phyloP scores from a whole-genome alignment of 2,113 vertebrate genomes.

The Apodemus sylvaticus region DNA sequence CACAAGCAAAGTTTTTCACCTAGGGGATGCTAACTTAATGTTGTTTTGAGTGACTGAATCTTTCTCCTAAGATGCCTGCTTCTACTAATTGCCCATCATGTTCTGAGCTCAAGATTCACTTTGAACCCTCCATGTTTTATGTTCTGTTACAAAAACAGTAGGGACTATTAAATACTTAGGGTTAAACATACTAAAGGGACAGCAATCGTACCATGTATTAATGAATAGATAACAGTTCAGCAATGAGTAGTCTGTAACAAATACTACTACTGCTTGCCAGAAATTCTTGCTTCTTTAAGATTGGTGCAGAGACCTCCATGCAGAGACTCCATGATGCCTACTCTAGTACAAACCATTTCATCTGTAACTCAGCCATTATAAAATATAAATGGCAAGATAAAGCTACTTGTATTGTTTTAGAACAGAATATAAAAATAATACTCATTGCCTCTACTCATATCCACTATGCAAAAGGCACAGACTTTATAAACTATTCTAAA shows the following conservation, averaged over 20 bases:
- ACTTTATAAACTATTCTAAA: not conserved
- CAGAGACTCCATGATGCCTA: not conserved
- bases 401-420: not conserved
- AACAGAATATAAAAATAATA: not conserved
- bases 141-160: too few relatives aligned
- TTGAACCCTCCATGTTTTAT: not conserved
- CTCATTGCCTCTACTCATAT: not conserved
- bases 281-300: not conserved
- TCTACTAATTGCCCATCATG: not conserved
- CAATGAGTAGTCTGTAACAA: not conserved
- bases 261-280: not conserved
- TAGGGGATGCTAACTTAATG: not conserved
- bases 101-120: not conserved
- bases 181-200: not conserved
- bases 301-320: not conserved
- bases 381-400: not conserved
- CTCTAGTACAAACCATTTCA: not conserved
- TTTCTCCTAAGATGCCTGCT: not conserved
- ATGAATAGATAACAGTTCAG: not conserved
- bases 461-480: not conserved
- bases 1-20: not conserved
- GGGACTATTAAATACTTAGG: fast-evolving
- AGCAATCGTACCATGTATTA: not conserved
- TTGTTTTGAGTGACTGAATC: not conserved
- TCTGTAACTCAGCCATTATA: not conserved